These are phyloP conservation scores for Tachina fera DNA, from an alignment of 2,888 invertebrate genomes.

Conservation along the genomic window DNA sequence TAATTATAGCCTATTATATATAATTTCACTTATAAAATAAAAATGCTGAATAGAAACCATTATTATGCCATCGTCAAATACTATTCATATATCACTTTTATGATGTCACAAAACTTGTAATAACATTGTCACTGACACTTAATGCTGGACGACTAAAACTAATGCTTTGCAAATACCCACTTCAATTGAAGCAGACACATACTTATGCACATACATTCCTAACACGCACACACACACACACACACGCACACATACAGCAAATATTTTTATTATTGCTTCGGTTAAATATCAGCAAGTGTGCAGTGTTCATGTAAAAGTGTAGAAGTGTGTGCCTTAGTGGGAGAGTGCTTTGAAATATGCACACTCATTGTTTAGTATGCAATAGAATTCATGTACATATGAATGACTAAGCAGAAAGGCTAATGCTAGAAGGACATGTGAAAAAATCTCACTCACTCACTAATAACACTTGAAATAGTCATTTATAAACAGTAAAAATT, in stretches of 20 bases:
- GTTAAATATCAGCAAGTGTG: too few species aligned
- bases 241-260: too few species aligned
- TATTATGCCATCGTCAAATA: constrained; percentile 46
- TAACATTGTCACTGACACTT: constrained; percentile 59
- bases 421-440: constrained; percentile 52
- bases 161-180: constrained; percentile 43
- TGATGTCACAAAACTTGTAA: constrained; percentile 61
- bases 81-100: constrained; percentile 58
- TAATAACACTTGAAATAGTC: constrained; percentile 58
- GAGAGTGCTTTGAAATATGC: constrained; percentile 15
- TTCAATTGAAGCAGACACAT: constrained; percentile 8
- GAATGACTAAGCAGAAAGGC: background rate
- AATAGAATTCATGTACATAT: background rate
- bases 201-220: background rate
- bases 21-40: too few species aligned
- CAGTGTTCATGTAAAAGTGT: background rate
- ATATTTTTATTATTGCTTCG: too few species aligned
- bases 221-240: too few species aligned
- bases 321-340: background rate
- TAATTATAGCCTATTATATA: too few species aligned
- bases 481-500: constrained; percentile 39
- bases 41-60: background rate
- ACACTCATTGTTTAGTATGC: background rate
- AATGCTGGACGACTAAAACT: constrained; percentile 12
- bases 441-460: constrained; percentile 52